phyloP scores from a whole-genome alignment of 2,888 invertebrate species.

The Melangyna quadrimaculata region DNA sequence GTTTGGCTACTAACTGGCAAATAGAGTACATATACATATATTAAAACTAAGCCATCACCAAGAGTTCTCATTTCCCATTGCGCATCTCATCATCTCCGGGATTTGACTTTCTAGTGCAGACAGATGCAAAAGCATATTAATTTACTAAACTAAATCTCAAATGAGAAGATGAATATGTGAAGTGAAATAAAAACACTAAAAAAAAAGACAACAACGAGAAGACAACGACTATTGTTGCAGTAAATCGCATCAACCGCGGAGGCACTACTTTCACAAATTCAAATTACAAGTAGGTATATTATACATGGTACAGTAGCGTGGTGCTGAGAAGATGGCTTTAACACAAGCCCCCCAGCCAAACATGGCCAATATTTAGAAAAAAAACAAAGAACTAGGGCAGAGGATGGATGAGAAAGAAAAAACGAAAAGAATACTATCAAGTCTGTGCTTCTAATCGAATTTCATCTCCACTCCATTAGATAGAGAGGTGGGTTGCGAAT shows the following conservation, averaged over 20 bases:
- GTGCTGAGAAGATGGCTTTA: conserved; percentile 1
- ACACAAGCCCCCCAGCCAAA: not conserved
- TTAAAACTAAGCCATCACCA: conserved; percentile 27
- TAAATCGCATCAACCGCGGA: conserved; percentile 62
- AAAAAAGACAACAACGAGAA: conserved; percentile 7
- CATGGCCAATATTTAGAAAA: conserved; percentile 23
- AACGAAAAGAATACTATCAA: conserved; percentile 18
- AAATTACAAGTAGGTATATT: conserved; percentile 64
- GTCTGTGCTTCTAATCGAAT: conserved; percentile 60
- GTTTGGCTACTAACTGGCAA: conserved; percentile 13
- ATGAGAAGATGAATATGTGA: conserved; percentile 43
- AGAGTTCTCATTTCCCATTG: conserved; percentile 21
- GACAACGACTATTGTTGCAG: conserved; percentile 62
- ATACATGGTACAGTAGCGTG: conserved; percentile 21
- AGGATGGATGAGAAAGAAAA: not conserved
- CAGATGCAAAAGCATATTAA: conserved; percentile 52
- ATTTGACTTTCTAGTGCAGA: conserved; percentile 65
- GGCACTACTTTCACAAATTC: conserved; percentile 71
- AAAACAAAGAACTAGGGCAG: not conserved
- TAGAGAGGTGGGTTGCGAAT: conserved; percentile 2
- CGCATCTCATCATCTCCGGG: conserved; percentile 50
- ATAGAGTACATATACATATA: too few relatives aligned
- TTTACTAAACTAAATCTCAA: conserved; percentile 44
- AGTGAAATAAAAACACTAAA: not conserved
- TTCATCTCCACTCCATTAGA: conserved; percentile 66